phyloP scores from a whole-genome alignment of 2,113 vertebrate genomes.

The Grus americana region DNA sequence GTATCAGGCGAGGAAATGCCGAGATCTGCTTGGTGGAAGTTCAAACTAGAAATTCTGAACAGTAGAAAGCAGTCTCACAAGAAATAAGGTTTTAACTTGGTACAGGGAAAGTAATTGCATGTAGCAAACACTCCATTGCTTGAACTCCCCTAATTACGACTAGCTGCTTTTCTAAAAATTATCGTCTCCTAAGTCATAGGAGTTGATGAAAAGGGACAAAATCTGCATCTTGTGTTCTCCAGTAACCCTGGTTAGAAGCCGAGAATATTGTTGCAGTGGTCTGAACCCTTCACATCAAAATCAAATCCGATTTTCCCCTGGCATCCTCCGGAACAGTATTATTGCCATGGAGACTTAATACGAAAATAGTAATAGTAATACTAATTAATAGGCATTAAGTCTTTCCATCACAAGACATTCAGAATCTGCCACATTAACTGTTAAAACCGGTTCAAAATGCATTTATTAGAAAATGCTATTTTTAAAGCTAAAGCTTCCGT shows the following conservation, averaged over 20 bases:
- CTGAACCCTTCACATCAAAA: background rate
- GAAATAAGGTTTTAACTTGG: background rate
- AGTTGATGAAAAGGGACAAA: background rate
- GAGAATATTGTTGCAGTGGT: background rate
- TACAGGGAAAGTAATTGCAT: background rate
- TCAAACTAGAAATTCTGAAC: background rate
- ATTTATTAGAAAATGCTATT: background rate
- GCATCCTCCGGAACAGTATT: background rate
- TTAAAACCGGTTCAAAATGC: background rate
- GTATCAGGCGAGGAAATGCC: background rate
- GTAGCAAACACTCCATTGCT: background rate
- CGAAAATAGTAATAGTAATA: background rate
- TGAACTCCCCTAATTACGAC: background rate
- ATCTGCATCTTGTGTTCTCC: background rate
- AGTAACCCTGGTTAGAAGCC: background rate
- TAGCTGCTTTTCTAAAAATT: background rate
- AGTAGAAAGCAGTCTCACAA: background rate
- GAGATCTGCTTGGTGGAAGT: background rate
- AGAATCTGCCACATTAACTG: background rate
- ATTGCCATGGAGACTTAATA: background rate
- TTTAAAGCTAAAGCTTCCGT: background rate
- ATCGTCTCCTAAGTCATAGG: background rate
- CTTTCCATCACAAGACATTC: background rate
- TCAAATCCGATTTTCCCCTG: background rate
- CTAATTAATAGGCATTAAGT: conserved; percentile 2